A percentile compares a stretch with the other conserved stretches of the same genome.
Conservation (phyloP, 2,797 vertebrate genomes). For the Clarias laeviceps region DNA sequence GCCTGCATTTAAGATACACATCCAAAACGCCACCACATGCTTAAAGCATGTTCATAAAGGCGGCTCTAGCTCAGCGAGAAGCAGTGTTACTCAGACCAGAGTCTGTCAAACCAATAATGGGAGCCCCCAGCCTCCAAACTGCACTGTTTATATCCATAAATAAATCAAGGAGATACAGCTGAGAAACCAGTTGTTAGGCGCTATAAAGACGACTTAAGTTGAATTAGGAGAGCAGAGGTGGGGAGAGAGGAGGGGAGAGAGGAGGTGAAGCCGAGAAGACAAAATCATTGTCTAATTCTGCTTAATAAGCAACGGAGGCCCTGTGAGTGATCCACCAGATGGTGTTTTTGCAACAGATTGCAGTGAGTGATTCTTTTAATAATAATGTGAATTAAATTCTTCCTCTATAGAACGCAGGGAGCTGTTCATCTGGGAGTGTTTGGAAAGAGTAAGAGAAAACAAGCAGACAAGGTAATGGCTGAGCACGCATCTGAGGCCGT, state of each 20-base stretch:
- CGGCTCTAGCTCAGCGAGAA: neutral
- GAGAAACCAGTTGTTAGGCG: conserved; percentile 46
- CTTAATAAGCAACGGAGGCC: conserved; percentile 68
- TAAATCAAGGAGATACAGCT: conserved; percentile 54
- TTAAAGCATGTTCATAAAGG: neutral
- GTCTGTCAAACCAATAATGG: neutral
- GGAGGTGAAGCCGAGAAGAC: conserved; percentile 51
- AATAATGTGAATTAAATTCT: conserved; percentile 71
- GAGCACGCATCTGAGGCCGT: conserved; percentile 64
- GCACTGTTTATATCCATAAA: conserved; percentile 54
- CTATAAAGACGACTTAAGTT: conserved; percentile 58
- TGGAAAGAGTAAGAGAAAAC: conserved; percentile 62
- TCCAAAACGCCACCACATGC: neutral
- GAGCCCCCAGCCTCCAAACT: conserved; percentile 34
- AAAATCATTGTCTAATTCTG: conserved; percentile 69
- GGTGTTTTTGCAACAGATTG: conserved; percentile 71
- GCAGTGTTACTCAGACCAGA: neutral
- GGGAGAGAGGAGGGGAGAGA: conserved; percentile 26
- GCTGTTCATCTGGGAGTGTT: conserved; percentile 62
- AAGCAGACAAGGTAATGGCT: conserved; percentile 62
- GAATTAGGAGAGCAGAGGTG: conserved; percentile 47
- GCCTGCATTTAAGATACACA: neutral
- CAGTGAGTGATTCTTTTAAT: conserved; percentile 70
- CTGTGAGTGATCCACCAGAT: conserved; percentile 66
- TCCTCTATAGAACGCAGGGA: conserved; percentile 60